A percentile compares a stretch with the other conserved stretches of the same genome.
Conservation (phyloP, 2,888 invertebrate genomes). For the Deilephila elpenor region DNA sequence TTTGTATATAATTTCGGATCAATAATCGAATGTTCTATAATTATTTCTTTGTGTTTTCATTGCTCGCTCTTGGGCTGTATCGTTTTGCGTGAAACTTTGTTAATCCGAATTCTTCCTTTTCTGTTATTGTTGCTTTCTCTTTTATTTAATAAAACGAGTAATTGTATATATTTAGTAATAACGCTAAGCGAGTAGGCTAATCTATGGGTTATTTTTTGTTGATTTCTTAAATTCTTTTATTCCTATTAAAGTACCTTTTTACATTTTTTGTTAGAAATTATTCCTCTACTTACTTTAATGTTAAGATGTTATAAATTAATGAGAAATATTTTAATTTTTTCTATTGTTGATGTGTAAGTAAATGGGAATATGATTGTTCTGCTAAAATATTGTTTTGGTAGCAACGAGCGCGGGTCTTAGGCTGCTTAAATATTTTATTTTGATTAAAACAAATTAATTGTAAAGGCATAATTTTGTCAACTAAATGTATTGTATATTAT, state of each 20-base stretch:
- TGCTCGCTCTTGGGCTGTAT: constrained; percentile 36
- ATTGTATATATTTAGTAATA: constrained; percentile 56
- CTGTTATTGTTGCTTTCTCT: constrained; percentile 34
- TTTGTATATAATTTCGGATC: constrained; percentile 78
- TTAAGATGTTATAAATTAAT: constrained; percentile 52
- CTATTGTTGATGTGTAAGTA: constrained; percentile 50
- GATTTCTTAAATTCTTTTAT: constrained; percentile 75
- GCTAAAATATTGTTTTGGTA: constrained; percentile 65
- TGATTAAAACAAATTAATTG: constrained; percentile 37
- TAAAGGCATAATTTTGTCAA: constrained; percentile 37
- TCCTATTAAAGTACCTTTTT: constrained; percentile 81
- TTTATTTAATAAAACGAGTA: constrained; percentile 59
- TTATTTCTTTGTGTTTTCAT: constrained; percentile 45
- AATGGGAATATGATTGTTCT: constrained; percentile 72
- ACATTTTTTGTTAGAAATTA: constrained; percentile 65
- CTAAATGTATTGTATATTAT: constrained; percentile 42
- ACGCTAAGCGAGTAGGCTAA: constrained; percentile 69
- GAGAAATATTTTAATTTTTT: constrained; percentile 24
- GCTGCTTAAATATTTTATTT: constrained; percentile 64
- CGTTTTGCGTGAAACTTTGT: constrained; percentile 17
- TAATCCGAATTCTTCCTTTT: constrained; percentile 21
- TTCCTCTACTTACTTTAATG: constrained; percentile 64
- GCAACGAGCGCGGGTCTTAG: constrained; percentile 71
- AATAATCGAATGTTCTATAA: constrained; percentile 52
- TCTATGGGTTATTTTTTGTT: constrained; percentile 71